Conservation (phyloP, 2,113 vertebrate genomes). For the Galeopterus variegatus region DNA sequence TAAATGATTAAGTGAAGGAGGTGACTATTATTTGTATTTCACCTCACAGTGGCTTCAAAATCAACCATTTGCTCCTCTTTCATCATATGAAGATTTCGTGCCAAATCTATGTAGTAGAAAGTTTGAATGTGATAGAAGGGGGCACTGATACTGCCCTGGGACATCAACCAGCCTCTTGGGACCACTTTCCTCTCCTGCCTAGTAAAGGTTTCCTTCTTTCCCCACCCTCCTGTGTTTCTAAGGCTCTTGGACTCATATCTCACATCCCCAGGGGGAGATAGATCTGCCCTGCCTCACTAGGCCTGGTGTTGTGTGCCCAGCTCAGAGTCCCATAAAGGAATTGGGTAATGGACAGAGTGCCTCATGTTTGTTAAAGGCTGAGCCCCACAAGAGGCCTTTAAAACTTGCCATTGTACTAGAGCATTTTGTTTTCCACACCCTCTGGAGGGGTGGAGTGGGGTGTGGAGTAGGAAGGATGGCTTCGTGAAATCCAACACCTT, state of each 20-base stretch:
- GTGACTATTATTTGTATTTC: slow-evolving; percentile 30
- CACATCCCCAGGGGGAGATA: neutral
- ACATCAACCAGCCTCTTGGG: neutral
- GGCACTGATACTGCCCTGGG: neutral
- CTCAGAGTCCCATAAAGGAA: slow-evolving; percentile 36
- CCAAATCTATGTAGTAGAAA: neutral
- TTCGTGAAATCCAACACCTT: slow-evolving; percentile 58
- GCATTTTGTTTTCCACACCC: slow-evolving; percentile 55
- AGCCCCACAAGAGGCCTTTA: slow-evolving; percentile 53
- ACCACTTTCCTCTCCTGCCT: neutral
- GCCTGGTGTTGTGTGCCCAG: slow-evolving; percentile 26
- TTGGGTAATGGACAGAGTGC: slow-evolving; percentile 39
- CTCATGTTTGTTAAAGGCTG: slow-evolving; percentile 20
- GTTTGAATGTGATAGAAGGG: slow-evolving; percentile 5
- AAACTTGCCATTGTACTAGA: slow-evolving; percentile 47
- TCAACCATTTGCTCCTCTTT: slow-evolving; percentile 3
- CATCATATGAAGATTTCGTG: neutral
- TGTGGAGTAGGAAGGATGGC: neutral
- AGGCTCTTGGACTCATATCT: neutral
- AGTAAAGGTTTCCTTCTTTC: neutral
- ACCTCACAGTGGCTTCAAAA: slow-evolving; percentile 15
- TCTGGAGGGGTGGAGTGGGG: neutral
- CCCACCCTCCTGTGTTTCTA: neutral
- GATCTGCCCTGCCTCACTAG: neutral
- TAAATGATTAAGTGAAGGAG: neutral